Evolutionary conservation across 37 sponge, comb jelly and placozoan species (phyloP).

Genomic region (Tethya wilhelma): DNA sequence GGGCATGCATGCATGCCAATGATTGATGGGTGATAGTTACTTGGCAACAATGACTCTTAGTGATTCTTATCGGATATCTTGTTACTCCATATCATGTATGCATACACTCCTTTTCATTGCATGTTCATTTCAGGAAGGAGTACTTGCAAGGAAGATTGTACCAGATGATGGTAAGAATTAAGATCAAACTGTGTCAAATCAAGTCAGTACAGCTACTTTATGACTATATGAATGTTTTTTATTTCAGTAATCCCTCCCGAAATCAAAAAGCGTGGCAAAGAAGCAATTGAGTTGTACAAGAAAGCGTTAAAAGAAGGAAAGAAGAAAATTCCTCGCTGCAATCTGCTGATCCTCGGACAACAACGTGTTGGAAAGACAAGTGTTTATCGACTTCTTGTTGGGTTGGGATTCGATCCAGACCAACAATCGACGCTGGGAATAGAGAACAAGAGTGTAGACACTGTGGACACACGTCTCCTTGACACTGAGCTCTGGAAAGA

Average conservation of each 20-base stretch:
- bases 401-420: constrained; percentile 23
- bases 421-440: constrained; percentile 51
- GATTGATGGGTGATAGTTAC: too few relatives aligned
- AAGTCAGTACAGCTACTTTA: neutral
- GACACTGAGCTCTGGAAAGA: neutral
- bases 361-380: constrained; percentile 65
- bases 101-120: too few relatives aligned
- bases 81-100: too few relatives aligned
- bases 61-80: too few relatives aligned
- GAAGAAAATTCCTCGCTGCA: constrained; percentile 58
- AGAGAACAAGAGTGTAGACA: constrained; percentile 38
- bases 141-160: neutral
- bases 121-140: neutral
- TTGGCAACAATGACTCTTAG: too few relatives aligned
- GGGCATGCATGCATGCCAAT: too few relatives aligned
- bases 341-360: constrained; percentile 62
- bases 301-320: constrained; percentile 37
- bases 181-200: too few relatives aligned
- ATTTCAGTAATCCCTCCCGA: constrained; percentile 43
- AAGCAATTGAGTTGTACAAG: constrained; percentile 16
- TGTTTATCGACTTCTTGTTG: constrained; percentile 16
- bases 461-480: neutral
- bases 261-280: constrained; percentile 34
- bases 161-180: too few relatives aligned
- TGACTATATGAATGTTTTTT: neutral